phyloP scores from a whole-genome alignment of 2,113 vertebrate genomes.

The Promerops cafer region DNA sequence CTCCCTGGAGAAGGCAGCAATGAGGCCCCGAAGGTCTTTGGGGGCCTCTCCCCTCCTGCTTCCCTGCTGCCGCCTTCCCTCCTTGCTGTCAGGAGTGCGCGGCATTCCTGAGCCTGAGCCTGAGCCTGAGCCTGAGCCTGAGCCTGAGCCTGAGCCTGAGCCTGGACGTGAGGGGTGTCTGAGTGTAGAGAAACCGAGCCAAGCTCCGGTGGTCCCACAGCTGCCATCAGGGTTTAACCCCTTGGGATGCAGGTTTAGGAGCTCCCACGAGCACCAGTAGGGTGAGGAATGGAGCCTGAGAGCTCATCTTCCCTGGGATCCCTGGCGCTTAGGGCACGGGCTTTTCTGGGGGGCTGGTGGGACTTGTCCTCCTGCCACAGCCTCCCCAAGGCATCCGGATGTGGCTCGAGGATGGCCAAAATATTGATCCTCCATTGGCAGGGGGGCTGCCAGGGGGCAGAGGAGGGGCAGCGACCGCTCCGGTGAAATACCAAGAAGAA shows the following conservation, averaged over 20 bases:
- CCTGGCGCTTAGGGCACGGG: fast-evolving
- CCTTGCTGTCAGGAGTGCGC: background rate
- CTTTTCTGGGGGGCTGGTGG: background rate
- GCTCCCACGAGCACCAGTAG: fast-evolving
- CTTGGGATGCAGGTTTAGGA: background rate
- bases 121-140: too few relatives aligned
- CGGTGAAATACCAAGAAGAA: background rate
- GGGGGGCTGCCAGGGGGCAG: background rate
- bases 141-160: too few relatives aligned
- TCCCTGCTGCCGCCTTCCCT: background rate
- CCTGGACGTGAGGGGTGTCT: fast-evolving
- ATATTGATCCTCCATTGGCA: too few relatives aligned
- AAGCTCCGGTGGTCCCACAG: fast-evolving
- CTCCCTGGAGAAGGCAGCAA: background rate
- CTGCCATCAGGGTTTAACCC: fast-evolving
- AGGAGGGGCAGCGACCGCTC: background rate
- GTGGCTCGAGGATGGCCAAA: background rate
- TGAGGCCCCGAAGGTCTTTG: fast-evolving
- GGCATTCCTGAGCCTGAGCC: background rate
- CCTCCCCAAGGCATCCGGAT: background rate
- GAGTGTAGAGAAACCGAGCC: fast-evolving
- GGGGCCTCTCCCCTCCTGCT: background rate
- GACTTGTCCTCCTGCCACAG: background rate
- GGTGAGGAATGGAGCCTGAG: background rate
- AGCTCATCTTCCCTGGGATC: background rate